These are phyloP conservation scores for Tetramorium parvispinum DNA, from an alignment of 1,140 invertebrate species.

Conservation along the genomic window DNA sequence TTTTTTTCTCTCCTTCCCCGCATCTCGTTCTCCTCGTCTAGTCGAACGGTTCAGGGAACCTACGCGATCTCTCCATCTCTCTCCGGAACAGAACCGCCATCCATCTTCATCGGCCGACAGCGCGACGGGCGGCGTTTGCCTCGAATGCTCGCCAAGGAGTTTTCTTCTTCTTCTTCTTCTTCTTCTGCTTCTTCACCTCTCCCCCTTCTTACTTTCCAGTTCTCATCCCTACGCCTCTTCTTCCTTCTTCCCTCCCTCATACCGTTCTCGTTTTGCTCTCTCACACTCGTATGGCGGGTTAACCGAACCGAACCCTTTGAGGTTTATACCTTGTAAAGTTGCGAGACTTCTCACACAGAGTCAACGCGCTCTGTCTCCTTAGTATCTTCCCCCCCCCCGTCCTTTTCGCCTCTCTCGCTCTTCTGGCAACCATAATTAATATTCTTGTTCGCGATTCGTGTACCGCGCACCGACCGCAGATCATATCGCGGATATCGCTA, in stretches of 20 bases:
- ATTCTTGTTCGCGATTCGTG: slow-evolving; percentile 79
- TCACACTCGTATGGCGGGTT: slow-evolving; percentile 71
- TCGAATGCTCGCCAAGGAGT: slow-evolving; percentile 85
- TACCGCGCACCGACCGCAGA: slow-evolving; percentile 77
- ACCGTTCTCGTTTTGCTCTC: slow-evolving; percentile 75
- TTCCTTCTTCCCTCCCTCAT: slow-evolving; percentile 70
- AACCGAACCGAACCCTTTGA: slow-evolving; percentile 76
- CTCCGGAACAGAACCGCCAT: slow-evolving; percentile 81
- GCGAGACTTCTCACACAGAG: slow-evolving; percentile 35
- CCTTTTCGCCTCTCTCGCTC: slow-evolving; percentile 44
- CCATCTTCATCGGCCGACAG: slow-evolving; percentile 86
- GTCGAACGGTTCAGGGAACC: slow-evolving; percentile 66
- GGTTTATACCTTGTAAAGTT: slow-evolving; percentile 75
- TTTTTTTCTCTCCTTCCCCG: slow-evolving; percentile 58
- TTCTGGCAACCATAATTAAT: slow-evolving; percentile 79
- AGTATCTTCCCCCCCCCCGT: slow-evolving; percentile 29
- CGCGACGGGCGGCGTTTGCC: slow-evolving; percentile 86
- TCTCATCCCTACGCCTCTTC: slow-evolving; percentile 59
- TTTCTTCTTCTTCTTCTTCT: slow-evolving; percentile 81
- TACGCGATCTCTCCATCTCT: slow-evolving; percentile 71
- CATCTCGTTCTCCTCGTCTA: slow-evolving; percentile 59
- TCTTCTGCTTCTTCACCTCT: slow-evolving; percentile 59
- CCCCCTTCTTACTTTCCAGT: slow-evolving; percentile 57
- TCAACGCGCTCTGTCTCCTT: slow-evolving; percentile 47
- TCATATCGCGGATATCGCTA: slow-evolving; percentile 75